Base-by-base conservation (phyloP, 2,113 vertebrate species). In the Rhinolophus ferrumequinum region DNA sequence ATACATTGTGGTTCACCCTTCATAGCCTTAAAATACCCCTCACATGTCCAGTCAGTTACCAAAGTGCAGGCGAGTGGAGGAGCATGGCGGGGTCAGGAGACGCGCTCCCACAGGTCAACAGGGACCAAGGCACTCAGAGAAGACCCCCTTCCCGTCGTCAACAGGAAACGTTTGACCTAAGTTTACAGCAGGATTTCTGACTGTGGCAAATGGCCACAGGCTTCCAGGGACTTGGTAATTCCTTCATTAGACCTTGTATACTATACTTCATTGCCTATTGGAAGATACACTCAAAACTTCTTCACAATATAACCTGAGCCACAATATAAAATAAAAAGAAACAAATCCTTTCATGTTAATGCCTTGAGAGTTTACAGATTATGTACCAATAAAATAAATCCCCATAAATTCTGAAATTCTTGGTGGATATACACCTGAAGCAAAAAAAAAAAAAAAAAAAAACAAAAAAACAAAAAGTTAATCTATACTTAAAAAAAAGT, bases 371-470 rank as follows among this genome's bases (percentile, higher is more conserved):
- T 97, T 98, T 98, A 95, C 97, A 97, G 96, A 97, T 95, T 97
- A 96, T 97, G 98, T 98, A 98, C 98, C 98, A 98, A 96, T 97
- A 98, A 98, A 98, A 93, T 98, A 98, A 98, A 97, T 96, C 97
- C 96, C 70, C 93, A 90, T 93, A 96, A 97, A 97, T 97, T 98
- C 95, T 95, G 96, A 96, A 97, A 94, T 80, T 89, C 96, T 97
- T 90, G 72, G 97, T 96, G 97, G 95, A 97, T 93, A 94, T 90
- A 98, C 96, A 97, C 96, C 96, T 16, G n/a, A 95, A 96, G 94
- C 94, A 35, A 90, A 94, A 83, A n/a, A 96, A 91, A n/a, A n/a
- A n/a, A n/a, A n/a, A n/a, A n/a, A n/a, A n/a, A n/a, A n/a, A n/a
- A n/a, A n/a, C n/a, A n/a, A n/a, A n/a, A n/a, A n/a, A n/a, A n/a